Evolutionary conservation across 2,797 vertebrate species (phyloP).

Genomic region (Apogon hyalosoma): DNA sequence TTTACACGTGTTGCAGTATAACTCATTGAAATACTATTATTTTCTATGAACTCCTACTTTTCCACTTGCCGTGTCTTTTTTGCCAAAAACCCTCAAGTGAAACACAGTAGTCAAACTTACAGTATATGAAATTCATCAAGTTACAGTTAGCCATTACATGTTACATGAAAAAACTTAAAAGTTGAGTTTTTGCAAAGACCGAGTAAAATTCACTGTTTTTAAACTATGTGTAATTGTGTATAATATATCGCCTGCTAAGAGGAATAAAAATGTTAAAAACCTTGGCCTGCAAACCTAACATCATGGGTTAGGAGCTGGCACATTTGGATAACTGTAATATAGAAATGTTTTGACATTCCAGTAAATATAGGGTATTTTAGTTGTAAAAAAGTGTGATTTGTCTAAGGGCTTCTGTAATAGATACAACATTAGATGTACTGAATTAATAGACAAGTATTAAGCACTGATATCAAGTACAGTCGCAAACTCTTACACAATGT

Average conservation of each 20-base stretch:
- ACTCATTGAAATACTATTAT: not conserved
- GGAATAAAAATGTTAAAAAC: conserved; percentile 9
- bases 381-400: conserved; percentile 33
- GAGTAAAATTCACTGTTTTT: not conserved
- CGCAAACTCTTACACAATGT: conserved; percentile 74
- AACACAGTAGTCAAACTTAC: conserved; percentile 19
- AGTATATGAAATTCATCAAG: conserved; percentile 16
- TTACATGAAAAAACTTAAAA: conserved; percentile 3
- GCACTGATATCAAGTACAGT: conserved; percentile 72
- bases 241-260: not conserved
- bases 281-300: conserved; percentile 2
- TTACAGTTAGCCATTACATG: conserved; percentile 9
- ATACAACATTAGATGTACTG: conserved; percentile 76
- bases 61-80: not conserved
- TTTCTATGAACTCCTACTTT: conserved; percentile 6
- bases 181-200: too few relatives aligned
- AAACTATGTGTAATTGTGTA: not conserved
- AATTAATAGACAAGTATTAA: conserved; percentile 56
- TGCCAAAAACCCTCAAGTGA: not conserved
- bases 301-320: not conserved
- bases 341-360: conserved; percentile 29
- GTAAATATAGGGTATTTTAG: conserved; percentile 23
- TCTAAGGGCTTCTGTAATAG: conserved; percentile 72
- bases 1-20: conserved; percentile 29
- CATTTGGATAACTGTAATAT: conserved; percentile 18